Base-by-base conservation (phyloP, 2,113 vertebrate genomes). In the Dendropsophus ebraccatus region DNA sequence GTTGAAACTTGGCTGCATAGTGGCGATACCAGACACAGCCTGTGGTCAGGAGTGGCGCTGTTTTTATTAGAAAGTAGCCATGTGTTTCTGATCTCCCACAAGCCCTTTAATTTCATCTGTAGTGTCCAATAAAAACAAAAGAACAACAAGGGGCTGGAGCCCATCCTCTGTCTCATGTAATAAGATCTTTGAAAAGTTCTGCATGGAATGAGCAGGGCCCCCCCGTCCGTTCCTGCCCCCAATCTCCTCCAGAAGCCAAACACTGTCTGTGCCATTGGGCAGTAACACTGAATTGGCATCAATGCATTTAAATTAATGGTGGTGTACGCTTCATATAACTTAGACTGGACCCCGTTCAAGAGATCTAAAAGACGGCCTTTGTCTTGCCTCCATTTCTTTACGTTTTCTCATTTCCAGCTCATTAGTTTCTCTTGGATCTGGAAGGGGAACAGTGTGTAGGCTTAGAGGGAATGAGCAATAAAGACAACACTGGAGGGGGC, bases 211-310 rank as follows among this genome's bases (percentile, higher is more conserved):
- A n/a, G 19, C 17, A 56, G 52, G 0, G 30, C 10, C 16, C 75
- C 28, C 28, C 25, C 16, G 50, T 58, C 52, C 30, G 0, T 35
- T 37, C 10, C 1, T 14, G 35, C 32, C 7, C 35, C 28, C 23
- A 21, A n/a, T 21, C 16, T 80, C 56, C 56, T 41, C 5, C 56
- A 45, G 32, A 58, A 80, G 77, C 77, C 77, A 45, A 62, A 45
- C 25, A 16, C 49, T 58, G 54, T 52, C 56, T 10, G 23, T 65
- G 78, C 13, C 78, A 81, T 65, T 41, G 13, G 47, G 14, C 32
- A 47, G 25, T 35, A 21, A 81, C 56, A 62, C 35, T 47, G 19
- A 45, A 11, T 37, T 65, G 78, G 78, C 78, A 45, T 13, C 7
- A 35, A 5, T 8, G 16, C 23, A 47, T 62, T n/a, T 47, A 25